Evolutionary conservation across 2,113 vertebrate species (phyloP).

Genomic region (Hydrolagus affinis): DNA sequence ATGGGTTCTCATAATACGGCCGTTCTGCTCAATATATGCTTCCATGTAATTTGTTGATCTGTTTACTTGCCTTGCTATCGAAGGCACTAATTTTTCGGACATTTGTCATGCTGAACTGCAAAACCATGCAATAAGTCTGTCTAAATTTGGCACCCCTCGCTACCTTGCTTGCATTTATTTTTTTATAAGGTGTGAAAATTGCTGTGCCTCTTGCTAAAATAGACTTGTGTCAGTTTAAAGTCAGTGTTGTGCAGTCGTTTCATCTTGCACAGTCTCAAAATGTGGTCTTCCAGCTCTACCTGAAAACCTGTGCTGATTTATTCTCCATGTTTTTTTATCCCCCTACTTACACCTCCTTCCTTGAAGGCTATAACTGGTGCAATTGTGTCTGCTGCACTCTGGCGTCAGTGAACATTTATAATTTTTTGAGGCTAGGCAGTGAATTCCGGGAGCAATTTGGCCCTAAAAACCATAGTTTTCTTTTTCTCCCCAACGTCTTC

Average conservation of each 20-base stretch:
- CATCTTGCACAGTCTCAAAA: no score
- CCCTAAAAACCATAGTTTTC: no score
- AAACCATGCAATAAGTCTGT: constrained; percentile 22
- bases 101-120: constrained; percentile 16
- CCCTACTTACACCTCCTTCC: no score
- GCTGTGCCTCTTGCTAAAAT: neutral
- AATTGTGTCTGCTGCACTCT: no score
- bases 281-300: neutral
- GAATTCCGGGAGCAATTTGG: no score
- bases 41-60: neutral
- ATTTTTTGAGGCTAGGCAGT: no score
- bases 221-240: neutral
- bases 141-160: constrained; percentile 10
- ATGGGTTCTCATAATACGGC: neutral
- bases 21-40: neutral
- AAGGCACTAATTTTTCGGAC: constrained; percentile 5
- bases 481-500: no score
- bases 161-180: neutral
- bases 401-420: no score
- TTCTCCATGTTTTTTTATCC: neutral
- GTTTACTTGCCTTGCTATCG: neutral
- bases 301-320: neutral
- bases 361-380: no score
- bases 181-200: constrained; percentile 3
- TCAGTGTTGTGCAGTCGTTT: neutral